Conservation (phyloP, 2,888 invertebrate species). For the Protula sp. region DNA sequence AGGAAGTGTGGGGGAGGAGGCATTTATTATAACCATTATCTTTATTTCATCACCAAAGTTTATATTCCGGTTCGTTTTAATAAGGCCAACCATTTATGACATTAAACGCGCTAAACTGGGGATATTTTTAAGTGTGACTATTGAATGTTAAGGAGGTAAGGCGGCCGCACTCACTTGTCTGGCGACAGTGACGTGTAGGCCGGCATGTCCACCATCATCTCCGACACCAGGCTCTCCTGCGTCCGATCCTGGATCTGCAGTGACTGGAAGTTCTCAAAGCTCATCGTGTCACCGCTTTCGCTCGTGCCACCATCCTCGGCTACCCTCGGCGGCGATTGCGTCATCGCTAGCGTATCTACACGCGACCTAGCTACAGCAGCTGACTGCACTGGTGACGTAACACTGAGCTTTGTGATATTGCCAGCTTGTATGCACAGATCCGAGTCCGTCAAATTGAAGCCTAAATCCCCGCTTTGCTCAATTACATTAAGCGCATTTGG, state of each 20-base stretch:
- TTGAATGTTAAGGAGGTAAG: no score
- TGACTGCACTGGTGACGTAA: not conserved
- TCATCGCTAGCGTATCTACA: no score
- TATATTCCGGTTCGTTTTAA: no score
- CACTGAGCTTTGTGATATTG: not conserved
- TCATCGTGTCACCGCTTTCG: slow-evolving; percentile 10
- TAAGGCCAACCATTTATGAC: no score
- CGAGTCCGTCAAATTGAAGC: not conserved
- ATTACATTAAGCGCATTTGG: not conserved
- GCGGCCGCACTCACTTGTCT: slow-evolving; percentile 15
- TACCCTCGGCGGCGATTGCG: not conserved
- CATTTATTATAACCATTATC: no score
- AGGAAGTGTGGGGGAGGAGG: no score
- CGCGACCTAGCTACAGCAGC: no score
- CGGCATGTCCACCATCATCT: slow-evolving; percentile 46
- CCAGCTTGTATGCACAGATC: not conserved
- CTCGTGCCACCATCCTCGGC: not conserved
- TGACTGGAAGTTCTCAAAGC: slow-evolving; percentile 28
- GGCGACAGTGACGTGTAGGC: slow-evolving; percentile 37
- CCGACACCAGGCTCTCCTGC: slow-evolving; percentile 39
- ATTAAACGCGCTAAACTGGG: no score
- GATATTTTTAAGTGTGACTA: no score
- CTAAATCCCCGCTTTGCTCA: not conserved
- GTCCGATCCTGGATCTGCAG: slow-evolving; percentile 33
- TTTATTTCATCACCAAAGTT: no score